A percentile compares a stretch with the other conserved stretches of the same genome.
phyloP scores from a whole-genome alignment of 2,113 vertebrate genomes.

The Cyprinus carpio region DNA sequence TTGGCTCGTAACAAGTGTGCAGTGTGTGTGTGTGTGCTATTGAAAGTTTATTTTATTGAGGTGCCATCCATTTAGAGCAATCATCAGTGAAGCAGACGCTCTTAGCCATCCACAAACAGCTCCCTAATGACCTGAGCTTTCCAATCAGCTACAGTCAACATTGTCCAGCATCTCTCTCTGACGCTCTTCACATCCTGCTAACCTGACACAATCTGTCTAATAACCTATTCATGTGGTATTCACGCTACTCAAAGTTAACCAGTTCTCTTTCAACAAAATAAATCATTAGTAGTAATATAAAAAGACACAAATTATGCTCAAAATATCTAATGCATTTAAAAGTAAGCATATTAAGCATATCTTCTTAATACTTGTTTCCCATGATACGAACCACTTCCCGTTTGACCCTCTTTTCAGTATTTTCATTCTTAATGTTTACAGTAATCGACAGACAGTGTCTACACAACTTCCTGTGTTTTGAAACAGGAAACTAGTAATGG shows the following conservation, averaged over 20 bases:
- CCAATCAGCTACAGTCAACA: not conserved
- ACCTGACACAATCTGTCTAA: not conserved
- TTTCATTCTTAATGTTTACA: not conserved
- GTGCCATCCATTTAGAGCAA: slow-evolving; percentile 17
- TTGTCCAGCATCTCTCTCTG: not conserved
- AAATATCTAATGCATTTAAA: not conserved
- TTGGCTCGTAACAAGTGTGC: too few relatives aligned
- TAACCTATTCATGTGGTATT: not conserved
- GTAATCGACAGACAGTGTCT: not conserved
- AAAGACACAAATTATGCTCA: too few relatives aligned
- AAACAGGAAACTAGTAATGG: slow-evolving; percentile 12
- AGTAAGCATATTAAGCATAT: not conserved
- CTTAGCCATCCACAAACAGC: slow-evolving; percentile 68
- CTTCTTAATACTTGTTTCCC: not conserved
- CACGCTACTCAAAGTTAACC: not conserved
- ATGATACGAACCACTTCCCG: not conserved
- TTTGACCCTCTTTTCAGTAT: not conserved
- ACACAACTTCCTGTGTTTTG: not conserved
- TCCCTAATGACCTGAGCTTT: slow-evolving; percentile 47
- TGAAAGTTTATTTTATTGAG: slow-evolving; percentile 11
- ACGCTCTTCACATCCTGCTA: not conserved
- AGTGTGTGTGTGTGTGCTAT: too few relatives aligned
- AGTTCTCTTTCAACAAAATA: not conserved
- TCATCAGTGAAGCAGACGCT: slow-evolving; percentile 27
- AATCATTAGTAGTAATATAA: not conserved